phyloP scores from a whole-genome alignment of 2,797 vertebrate genomes.

The Sebastes minor region DNA sequence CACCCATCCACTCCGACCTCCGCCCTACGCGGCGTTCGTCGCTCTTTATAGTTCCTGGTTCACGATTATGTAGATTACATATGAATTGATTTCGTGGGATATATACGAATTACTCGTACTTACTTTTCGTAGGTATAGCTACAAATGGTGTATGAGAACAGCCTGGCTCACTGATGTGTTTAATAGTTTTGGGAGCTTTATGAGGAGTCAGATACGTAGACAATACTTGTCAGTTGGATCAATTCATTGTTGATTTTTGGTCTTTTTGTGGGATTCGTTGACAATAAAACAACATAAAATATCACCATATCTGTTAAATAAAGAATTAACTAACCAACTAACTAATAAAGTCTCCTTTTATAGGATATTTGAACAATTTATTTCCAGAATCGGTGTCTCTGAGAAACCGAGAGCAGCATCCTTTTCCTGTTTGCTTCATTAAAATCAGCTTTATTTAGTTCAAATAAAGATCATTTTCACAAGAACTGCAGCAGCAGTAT shows the following conservation, averaged over 20 bases:
- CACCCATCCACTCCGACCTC: too few species aligned
- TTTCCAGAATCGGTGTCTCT: neutral
- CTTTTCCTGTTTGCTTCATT: conserved; percentile 16
- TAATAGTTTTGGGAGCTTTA: neutral
- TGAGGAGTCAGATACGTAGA: neutral
- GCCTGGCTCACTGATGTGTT: neutral
- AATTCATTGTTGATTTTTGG: neutral
- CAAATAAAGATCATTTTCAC: neutral
- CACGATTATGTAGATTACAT: neutral
- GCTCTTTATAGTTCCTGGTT: too few species aligned
- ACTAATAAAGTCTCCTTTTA: neutral
- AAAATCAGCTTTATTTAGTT: conserved; percentile 16
- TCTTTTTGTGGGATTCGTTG: neutral
- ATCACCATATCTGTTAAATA: neutral
- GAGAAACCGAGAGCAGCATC: neutral
- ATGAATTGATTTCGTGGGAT: neutral
- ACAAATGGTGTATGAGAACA: too few species aligned
- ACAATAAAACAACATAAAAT: neutral
- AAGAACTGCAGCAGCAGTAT: neutral
- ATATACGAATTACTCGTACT: neutral
- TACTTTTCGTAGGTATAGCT: neutral
- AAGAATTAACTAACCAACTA: neutral
- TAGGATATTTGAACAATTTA: neutral
- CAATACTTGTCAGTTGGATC: neutral
- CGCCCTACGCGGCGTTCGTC: too few species aligned